Percentiles rank a stretch among this genome's conserved stretches.
These are phyloP conservation scores for Lissocephala sabroskyi DNA, from an alignment of 2,888 invertebrate genomes.

Conservation along the genomic window DNA sequence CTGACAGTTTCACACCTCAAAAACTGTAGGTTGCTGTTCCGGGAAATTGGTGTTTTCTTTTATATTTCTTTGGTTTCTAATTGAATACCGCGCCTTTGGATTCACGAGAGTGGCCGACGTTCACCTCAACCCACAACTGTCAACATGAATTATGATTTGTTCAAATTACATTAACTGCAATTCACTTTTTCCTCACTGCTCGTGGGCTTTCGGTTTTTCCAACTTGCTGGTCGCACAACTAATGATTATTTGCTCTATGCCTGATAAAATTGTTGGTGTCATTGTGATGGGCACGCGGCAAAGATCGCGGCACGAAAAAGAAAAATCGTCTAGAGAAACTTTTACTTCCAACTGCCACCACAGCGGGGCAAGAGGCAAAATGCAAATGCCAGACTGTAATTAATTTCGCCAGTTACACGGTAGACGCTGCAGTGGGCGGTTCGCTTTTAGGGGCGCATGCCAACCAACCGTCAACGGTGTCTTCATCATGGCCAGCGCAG, in stretches of 20 bases:
- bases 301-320: background rate
- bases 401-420: constrained; percentile 34
- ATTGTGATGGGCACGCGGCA: constrained; percentile 27
- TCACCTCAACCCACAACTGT: too few species aligned
- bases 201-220: background rate
- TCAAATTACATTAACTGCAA: constrained; percentile 51
- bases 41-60: constrained; percentile 4
- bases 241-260: constrained; percentile 59
- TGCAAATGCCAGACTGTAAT: constrained; percentile 35
- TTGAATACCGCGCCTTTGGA: too few species aligned
- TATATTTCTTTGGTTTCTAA: too few species aligned
- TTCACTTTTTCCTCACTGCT: constrained; percentile 42
- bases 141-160: constrained; percentile 28
- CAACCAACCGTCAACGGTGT: too few species aligned
- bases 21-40: background rate
- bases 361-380: constrained; percentile 7
- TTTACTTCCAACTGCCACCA: constrained; percentile 13
- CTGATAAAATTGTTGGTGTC: constrained; percentile 57
- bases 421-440: too few species aligned
- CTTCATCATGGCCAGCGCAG: background rate
- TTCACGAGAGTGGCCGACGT: too few species aligned
- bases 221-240: constrained; percentile 15
- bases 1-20: background rate
- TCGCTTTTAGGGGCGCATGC: too few species aligned
- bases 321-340: constrained; percentile 1